phyloP scores from a whole-genome alignment of 2,113 vertebrate species.

The Pterocles gutturalis region DNA sequence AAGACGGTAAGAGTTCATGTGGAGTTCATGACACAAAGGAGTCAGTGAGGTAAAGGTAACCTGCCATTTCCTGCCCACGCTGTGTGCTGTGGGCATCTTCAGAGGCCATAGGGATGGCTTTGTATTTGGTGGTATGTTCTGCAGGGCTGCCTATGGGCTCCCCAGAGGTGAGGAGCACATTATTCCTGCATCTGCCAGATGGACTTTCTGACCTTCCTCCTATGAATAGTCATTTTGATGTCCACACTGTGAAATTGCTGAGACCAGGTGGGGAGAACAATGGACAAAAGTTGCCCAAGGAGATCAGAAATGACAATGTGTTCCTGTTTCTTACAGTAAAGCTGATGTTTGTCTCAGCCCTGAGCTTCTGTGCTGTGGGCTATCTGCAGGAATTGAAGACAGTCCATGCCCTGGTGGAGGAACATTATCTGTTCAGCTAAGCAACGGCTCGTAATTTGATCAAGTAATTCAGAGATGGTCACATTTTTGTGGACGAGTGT shows the following conservation, averaged over 20 bases:
- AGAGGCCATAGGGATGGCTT: neutral
- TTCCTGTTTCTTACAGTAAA: neutral
- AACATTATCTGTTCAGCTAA: neutral
- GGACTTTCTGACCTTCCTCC: neutral
- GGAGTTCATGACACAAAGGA: neutral
- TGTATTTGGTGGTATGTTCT: neutral
- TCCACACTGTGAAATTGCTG: neutral
- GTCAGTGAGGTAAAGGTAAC: neutral
- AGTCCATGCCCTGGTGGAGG: neutral
- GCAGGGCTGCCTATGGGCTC: neutral
- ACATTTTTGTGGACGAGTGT: slow-evolving; percentile 35
- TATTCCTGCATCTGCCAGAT: neutral
- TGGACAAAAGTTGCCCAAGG: neutral
- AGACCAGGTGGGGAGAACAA: neutral
- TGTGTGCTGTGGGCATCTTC: neutral
- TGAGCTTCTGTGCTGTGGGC: neutral
- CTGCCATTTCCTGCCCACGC: neutral
- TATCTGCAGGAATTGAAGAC: neutral
- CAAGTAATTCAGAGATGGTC: neutral
- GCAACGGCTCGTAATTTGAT: slow-evolving; percentile 1
- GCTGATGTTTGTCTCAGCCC: neutral
- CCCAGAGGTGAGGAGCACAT: neutral
- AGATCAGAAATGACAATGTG: neutral
- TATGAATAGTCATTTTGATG: neutral
- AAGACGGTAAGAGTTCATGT: neutral